phyloP scores from a whole-genome alignment of 1,140 invertebrate species.

The Camponotus pennsylvanicus region DNA sequence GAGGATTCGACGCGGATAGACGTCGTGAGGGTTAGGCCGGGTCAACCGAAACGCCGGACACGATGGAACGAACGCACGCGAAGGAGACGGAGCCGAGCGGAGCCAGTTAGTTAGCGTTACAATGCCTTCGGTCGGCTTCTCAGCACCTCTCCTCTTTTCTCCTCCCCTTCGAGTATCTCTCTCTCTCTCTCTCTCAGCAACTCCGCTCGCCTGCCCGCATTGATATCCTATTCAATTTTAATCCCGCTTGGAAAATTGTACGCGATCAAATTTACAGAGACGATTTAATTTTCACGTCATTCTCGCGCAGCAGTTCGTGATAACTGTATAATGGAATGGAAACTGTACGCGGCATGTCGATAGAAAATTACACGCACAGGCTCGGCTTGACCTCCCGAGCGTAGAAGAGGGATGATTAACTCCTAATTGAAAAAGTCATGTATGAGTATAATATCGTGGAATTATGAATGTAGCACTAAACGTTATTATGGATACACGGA shows the following conservation, averaged over 20 bases:
- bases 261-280: conserved; percentile 26
- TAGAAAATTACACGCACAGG: conserved; percentile 4
- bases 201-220: not conserved
- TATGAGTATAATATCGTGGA: not conserved
- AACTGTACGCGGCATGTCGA: not conserved
- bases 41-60: conserved; percentile 76
- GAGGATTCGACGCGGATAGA: conserved; percentile 75
- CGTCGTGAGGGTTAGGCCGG: conserved; percentile 74
- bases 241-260: conserved; percentile 18
- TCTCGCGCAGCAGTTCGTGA: not conserved
- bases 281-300: conserved; percentile 31
- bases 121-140: conserved; percentile 45
- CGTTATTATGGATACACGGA: not conserved
- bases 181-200: not conserved
- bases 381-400: not conserved
- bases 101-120: conserved; percentile 54
- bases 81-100: conserved; percentile 49
- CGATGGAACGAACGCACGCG: conserved; percentile 72
- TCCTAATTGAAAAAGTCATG: conserved; percentile 2
- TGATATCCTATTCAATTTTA: conserved; percentile 42
- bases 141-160: not conserved
- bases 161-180: not conserved
- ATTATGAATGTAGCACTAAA: not conserved
- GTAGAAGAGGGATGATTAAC: not conserved
- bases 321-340: not conserved